A percentile compares a stretch with the other conserved stretches of the same genome.
Conservation (phyloP, 2,797 vertebrate species). For the Crax fasciolata region DNA sequence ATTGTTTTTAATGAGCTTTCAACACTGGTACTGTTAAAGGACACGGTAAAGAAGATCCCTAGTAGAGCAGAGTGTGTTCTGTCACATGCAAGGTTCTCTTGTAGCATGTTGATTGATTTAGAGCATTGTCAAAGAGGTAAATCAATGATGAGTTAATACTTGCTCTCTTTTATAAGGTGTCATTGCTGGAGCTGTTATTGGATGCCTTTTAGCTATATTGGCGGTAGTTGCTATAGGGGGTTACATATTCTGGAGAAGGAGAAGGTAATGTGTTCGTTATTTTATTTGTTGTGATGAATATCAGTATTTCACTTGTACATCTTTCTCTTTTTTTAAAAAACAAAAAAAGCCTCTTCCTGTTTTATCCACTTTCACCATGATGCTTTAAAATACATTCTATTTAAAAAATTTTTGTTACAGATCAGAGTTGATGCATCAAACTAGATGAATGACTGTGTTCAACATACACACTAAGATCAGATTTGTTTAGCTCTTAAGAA, state of each 20-base stretch:
- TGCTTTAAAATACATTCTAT: not conserved
- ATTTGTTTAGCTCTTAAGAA: not conserved
- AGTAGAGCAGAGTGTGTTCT: not conserved
- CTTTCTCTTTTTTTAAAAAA: not conserved
- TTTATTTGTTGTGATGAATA: not conserved
- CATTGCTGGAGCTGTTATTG: slow-evolving; percentile 81
- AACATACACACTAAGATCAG: not conserved
- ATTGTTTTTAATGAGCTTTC: not conserved
- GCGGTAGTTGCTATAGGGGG: slow-evolving; percentile 66
- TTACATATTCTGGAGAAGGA: slow-evolving; percentile 84
- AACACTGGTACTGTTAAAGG: not conserved
- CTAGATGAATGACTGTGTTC: not conserved
- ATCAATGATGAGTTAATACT: not conserved
- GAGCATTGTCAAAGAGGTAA: not conserved
- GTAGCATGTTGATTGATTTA: not conserved
- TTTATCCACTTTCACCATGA: not conserved
- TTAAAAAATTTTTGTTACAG: not conserved
- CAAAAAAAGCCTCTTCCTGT: not conserved
- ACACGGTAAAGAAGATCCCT: not conserved
- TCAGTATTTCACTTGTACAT: not conserved
- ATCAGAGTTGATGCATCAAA: not conserved
- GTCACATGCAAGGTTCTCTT: not conserved
- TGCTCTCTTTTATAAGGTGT: slow-evolving; percentile 73
- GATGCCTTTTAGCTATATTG: slow-evolving; percentile 79
- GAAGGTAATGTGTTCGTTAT: slow-evolving; percentile 74